These are phyloP conservation scores for Hofmannophila pseudospretella DNA, from an alignment of 2,888 invertebrate genomes.

Conservation along the genomic window DNA sequence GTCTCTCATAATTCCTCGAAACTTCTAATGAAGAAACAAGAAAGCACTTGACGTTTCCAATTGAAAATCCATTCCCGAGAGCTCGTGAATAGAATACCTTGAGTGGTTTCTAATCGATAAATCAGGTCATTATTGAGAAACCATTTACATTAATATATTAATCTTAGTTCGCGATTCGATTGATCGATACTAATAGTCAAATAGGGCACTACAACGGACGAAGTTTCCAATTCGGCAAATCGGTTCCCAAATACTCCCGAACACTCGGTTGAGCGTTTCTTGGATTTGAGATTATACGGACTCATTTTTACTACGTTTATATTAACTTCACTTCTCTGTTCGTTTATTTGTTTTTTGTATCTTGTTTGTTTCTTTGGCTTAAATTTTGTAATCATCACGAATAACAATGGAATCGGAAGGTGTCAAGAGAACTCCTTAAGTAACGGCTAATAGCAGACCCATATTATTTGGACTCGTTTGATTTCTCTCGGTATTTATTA, in stretches of 20 bases:
- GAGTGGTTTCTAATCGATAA: neutral
- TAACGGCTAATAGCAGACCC: no score
- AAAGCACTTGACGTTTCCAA: no score
- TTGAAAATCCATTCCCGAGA: neutral
- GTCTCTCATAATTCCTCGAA: no score
- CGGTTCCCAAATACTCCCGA: constrained; percentile 44
- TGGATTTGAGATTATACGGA: constrained; percentile 30
- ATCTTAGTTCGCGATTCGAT: constrained; percentile 11
- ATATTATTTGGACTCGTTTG: no score
- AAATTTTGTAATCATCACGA: no score
- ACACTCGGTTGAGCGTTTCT: constrained; percentile 37
- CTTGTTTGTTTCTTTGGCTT: no score
- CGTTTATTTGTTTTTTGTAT: no score
- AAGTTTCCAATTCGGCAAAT: constrained; percentile 28
- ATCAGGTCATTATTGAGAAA: neutral
- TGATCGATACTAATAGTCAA: constrained; percentile 30
- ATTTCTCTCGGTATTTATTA: no score
- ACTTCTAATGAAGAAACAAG: no score
- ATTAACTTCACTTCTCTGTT: no score
- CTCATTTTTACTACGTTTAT: constrained; percentile 17
- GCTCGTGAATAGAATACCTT: neutral
- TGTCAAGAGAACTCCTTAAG: no score
- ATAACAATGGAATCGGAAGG: no score
- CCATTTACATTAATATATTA: neutral
- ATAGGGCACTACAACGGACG: constrained; percentile 13